phyloP scores from a whole-genome alignment of 2,797 vertebrate genomes.

The Mionectes olivaceus region DNA sequence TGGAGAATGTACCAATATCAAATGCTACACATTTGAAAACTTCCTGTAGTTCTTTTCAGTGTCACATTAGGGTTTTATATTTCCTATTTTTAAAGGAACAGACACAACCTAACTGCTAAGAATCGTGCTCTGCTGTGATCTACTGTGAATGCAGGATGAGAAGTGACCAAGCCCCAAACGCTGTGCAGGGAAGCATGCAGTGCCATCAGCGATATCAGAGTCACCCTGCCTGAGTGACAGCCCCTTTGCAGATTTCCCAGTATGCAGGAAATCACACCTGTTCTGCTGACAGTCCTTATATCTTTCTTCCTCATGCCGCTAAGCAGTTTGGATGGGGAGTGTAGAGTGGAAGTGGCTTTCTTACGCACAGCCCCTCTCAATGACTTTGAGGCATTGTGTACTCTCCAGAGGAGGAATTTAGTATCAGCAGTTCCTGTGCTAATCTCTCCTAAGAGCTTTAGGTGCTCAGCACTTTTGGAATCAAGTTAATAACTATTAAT shows the following conservation, averaged over 20 bases:
- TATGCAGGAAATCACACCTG: neutral
- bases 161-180: rapidly evolving
- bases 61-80: neutral
- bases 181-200: neutral
- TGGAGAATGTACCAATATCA: neutral
- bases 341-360: neutral
- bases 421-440: conserved; percentile 55
- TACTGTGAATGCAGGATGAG: neutral
- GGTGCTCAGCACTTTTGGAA: conserved; percentile 62
- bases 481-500: conserved; percentile 65
- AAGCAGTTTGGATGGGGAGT: neutral
- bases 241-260: neutral
- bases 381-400: conserved; percentile 25
- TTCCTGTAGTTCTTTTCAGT: neutral
- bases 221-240: neutral
- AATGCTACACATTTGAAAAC: neutral
- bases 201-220: neutral
- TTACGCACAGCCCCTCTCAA: neutral
- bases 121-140: neutral
- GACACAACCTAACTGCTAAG: neutral
- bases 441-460: conserved; percentile 58
- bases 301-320: neutral
- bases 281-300: neutral
- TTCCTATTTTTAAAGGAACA: neutral
- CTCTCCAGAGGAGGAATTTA: conserved; percentile 35